phyloP scores from a whole-genome alignment of 2,797 vertebrate species.

The Chelon auratus region DNA sequence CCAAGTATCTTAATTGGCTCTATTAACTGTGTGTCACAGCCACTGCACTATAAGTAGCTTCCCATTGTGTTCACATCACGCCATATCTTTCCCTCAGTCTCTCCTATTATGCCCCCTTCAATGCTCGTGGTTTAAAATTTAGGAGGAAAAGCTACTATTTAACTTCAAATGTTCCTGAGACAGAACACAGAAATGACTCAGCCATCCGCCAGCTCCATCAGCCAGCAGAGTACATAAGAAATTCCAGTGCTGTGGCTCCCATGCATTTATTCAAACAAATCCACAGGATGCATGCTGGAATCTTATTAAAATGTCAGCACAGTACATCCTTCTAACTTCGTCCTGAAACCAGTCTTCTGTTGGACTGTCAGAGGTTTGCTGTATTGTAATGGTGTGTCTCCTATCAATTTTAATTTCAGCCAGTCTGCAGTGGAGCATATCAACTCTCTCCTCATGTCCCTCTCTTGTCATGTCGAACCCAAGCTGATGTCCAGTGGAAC shows the following conservation, averaged over 20 bases:
- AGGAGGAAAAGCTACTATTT: too few relatives aligned
- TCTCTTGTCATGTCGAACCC: not conserved
- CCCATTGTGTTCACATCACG: conserved; percentile 9
- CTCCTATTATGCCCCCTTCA: not conserved
- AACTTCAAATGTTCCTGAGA: too few relatives aligned
- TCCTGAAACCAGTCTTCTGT: not conserved
- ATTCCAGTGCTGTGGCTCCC: too few relatives aligned
- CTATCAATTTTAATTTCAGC: conserved; percentile 16
- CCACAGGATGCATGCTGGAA: not conserved
- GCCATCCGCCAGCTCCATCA: not conserved
- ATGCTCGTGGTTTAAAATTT: too few relatives aligned
- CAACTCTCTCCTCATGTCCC: conserved; percentile 19
- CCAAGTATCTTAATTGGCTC: conserved; percentile 7
- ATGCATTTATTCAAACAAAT: conserved; percentile 1
- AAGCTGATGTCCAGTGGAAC: conserved; percentile 8
- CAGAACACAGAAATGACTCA: not conserved
- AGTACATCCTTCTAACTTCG: too few relatives aligned
- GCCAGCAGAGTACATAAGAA: not conserved
- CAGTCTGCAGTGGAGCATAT: not conserved
- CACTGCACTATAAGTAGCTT: not conserved
- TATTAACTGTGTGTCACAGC: conserved; percentile 14
- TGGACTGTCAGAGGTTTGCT: not conserved
- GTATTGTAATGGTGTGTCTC: not conserved
- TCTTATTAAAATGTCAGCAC: too few relatives aligned
- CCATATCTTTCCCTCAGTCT: not conserved